A percentile compares a stretch with the other conserved stretches of the same genome.
Conservation (phyloP, 2,797 vertebrate genomes). For the Forpus xanthops region DNA sequence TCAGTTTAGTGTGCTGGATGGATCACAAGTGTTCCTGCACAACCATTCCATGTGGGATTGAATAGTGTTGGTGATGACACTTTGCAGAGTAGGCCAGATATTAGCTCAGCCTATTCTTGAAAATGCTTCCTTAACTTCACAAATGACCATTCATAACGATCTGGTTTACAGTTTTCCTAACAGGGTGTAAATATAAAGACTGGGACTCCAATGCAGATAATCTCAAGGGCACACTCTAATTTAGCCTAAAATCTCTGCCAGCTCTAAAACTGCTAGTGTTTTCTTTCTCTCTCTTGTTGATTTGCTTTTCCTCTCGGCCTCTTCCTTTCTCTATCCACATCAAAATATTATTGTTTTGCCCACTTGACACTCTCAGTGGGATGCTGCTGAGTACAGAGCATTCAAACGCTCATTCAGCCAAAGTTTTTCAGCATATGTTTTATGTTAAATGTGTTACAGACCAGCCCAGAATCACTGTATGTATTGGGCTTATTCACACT, state of each 20-base stretch:
- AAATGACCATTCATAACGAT: not conserved
- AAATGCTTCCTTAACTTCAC: not conserved
- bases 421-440: constrained; percentile 47
- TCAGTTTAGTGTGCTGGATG: not conserved
- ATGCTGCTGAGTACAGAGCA: not conserved
- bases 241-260: constrained; percentile 4
- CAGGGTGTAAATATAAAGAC: not conserved
- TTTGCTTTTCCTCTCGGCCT: not conserved
- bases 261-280: not conserved
- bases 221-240: not conserved
- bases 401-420: constrained; percentile 21
- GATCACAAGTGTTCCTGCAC: not conserved
- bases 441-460: constrained; percentile 36
- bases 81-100: not conserved
- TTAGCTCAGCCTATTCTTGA: not conserved
- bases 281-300: not conserved
- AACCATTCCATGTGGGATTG: not conserved
- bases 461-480: constrained; percentile 37
- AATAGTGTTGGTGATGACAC: not conserved
- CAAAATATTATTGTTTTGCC: constrained; percentile 59
- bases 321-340: constrained; percentile 42
- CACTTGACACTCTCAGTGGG: constrained; percentile 55
- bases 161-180: not conserved
- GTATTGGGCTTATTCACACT: constrained; percentile 16
- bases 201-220: not conserved